Base-by-base conservation (phyloP, 2,888 invertebrate genomes). In the Stomorhina lunata region DNA sequence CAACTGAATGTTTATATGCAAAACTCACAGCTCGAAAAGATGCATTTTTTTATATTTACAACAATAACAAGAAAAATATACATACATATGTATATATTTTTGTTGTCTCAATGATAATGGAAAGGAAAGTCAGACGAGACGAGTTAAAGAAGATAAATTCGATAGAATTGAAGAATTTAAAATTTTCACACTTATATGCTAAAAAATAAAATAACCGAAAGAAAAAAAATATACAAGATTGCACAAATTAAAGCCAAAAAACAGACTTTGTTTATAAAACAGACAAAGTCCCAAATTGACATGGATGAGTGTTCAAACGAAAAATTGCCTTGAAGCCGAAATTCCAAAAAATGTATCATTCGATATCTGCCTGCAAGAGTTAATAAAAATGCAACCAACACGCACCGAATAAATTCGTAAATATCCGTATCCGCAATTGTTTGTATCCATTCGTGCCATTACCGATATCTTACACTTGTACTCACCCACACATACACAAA, bases 101-200 rank as follows among this genome's bases (percentile, higher is more conserved):
- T 73, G 57, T 61, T 71, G 79, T 66, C 50, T 57, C 29, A 65
- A 57, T 57, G 61, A 65, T 55, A 77, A 73, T 69, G 76, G 40
- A 83, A 80, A 80, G 76, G 40, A 83, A 80, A 80, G 80, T 80
- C 57, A 75, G 75, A 25, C 63, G 27, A 78, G 65, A 79, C 71
- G 32, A 20, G 2, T 9, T 27, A 43, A 45, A 25, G 73, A 29
- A 57, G 61, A 68, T 71, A 77, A 83, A 72, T 83, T 80, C 71
- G 59, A 72, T 40, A 72, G 68, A 77, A 80, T n/a, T n/a, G n/a
- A n/a, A n/a, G n/a, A 63, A 76, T 34, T 83, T 55, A 84, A 84
- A 85, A 89, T 88, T 66, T 88, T 88, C 89, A 88, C 88, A 88
- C 88, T 89, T 88, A 89, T 85, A 85, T 81, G 88, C 88, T 89